A percentile compares a stretch with the other conserved stretches of the same genome.
Evolutionary conservation across 1,140 invertebrate species (phyloP).

Genomic region (Aphis gossypii): DNA sequence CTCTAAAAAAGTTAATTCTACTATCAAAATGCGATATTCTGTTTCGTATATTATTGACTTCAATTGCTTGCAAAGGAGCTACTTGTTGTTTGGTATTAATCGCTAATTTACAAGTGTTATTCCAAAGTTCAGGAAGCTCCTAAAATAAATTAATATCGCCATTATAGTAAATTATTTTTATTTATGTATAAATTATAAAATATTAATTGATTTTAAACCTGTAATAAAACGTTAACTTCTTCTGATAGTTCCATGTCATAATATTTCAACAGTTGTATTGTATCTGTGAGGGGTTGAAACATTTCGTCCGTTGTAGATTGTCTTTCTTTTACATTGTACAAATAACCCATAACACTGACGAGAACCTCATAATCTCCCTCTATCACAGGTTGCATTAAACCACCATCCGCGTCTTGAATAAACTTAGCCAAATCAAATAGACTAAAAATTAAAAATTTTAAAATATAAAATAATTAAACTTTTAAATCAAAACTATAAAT

Average conservation of each 20-base stretch:
- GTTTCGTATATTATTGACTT: slow-evolving; percentile 87
- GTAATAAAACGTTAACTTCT: slow-evolving; percentile 82
- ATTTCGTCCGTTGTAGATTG: slow-evolving; percentile 84
- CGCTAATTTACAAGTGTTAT: slow-evolving; percentile 91
- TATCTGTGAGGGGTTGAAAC: slow-evolving; percentile 92
- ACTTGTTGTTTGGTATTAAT: slow-evolving; percentile 92
- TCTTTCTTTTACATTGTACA: slow-evolving; percentile 83
- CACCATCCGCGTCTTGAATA: slow-evolving; percentile 71
- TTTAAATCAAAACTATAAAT: neutral
- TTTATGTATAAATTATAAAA: neutral
- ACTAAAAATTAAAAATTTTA: slow-evolving; percentile 61
- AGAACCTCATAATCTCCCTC: slow-evolving; percentile 82
- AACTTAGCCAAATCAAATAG: slow-evolving; percentile 69
- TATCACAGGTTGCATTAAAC: slow-evolving; percentile 80
- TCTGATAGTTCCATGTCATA: slow-evolving; percentile 89
- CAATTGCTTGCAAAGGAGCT: slow-evolving; percentile 91
- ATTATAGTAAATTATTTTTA: neutral
- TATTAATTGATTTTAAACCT: slow-evolving; percentile 64
- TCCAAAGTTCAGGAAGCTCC: slow-evolving; percentile 95
- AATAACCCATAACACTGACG: slow-evolving; percentile 82
- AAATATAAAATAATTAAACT: neutral
- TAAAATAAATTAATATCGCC: slow-evolving; percentile 63
- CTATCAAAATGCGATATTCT: slow-evolving; percentile 86
- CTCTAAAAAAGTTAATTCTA: slow-evolving; percentile 83
- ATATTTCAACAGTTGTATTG: slow-evolving; percentile 82